These are phyloP conservation scores for Onychomys leucogaster DNA, from an alignment of 2,797 vertebrate genomes.

Conservation along the genomic window DNA sequence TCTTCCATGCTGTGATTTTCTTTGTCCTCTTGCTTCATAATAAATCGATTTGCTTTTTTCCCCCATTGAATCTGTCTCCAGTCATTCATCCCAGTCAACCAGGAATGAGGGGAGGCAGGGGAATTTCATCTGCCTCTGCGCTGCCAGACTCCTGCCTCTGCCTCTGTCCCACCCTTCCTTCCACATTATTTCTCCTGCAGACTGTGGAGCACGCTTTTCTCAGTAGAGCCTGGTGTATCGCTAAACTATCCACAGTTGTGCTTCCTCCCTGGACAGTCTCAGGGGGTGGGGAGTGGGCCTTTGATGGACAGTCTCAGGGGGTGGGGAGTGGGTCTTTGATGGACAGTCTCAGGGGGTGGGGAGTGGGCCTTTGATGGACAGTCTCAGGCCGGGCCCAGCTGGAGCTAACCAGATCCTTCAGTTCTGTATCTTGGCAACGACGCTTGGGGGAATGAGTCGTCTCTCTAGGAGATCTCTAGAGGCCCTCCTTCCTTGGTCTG, in stretches of 20 bases:
- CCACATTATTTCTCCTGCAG: background rate
- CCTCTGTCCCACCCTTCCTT: too few species aligned
- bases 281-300: too few species aligned
- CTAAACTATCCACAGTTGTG: rapidly evolving
- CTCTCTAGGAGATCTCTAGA: background rate
- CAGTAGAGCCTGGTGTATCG: background rate
- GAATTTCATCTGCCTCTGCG: background rate
- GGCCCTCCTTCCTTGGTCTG: background rate
- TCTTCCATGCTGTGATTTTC: background rate
- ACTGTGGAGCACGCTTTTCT: background rate
- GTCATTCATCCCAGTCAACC: background rate
- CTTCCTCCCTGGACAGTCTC: background rate
- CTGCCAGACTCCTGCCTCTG: background rate
- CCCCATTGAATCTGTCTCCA: background rate
- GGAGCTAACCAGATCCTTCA: background rate
- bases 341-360: background rate
- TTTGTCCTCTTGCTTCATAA: background rate
- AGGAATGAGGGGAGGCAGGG: background rate
- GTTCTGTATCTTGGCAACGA: background rate
- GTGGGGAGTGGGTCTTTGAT: background rate
- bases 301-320: background rate
- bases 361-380: too few species aligned
- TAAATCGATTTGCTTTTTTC: background rate
- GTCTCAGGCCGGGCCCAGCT: background rate
- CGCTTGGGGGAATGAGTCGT: background rate